Conservation (phyloP, 2,113 vertebrate species). For the Cyanoramphus novaezelandiae region DNA sequence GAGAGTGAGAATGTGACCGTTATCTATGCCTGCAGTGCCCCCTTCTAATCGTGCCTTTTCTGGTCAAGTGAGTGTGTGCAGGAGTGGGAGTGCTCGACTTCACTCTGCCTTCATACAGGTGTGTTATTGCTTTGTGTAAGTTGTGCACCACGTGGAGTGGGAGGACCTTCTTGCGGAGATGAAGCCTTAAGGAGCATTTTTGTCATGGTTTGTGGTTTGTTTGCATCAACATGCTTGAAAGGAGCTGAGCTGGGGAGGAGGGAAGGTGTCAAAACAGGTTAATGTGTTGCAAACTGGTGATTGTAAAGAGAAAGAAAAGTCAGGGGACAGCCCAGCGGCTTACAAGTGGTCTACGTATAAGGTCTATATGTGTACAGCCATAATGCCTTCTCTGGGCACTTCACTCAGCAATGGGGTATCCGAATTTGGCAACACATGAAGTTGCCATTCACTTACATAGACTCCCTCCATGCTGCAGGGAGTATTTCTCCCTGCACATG, state of each 20-base stretch:
- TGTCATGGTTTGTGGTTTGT: not conserved
- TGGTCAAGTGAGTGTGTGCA: not conserved
- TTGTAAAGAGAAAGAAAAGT: not conserved
- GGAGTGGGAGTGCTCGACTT: not conserved
- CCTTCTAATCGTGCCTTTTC: not conserved
- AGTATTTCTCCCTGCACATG: not conserved
- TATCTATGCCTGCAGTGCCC: no score
- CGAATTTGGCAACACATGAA: not conserved
- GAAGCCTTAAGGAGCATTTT: not conserved
- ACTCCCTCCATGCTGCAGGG: not conserved
- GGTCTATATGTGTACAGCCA: not conserved
- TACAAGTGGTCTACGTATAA: not conserved
- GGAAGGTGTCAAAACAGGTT: not conserved
- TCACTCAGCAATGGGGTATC: not conserved
- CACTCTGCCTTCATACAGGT: rapidly evolving
- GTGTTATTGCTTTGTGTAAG: no score
- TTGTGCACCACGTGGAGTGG: rapidly evolving
- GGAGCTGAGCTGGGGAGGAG: not conserved
- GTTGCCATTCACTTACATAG: not conserved
- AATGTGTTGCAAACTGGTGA: not conserved
- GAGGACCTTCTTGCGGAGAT: not conserved
- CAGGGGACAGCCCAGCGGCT: not conserved
- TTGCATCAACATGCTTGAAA: not conserved
- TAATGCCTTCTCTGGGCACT: not conserved
- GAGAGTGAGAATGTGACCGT: not conserved